Base-by-base conservation (phyloP, 2,113 vertebrate species). In the Lagopus muta region DNA sequence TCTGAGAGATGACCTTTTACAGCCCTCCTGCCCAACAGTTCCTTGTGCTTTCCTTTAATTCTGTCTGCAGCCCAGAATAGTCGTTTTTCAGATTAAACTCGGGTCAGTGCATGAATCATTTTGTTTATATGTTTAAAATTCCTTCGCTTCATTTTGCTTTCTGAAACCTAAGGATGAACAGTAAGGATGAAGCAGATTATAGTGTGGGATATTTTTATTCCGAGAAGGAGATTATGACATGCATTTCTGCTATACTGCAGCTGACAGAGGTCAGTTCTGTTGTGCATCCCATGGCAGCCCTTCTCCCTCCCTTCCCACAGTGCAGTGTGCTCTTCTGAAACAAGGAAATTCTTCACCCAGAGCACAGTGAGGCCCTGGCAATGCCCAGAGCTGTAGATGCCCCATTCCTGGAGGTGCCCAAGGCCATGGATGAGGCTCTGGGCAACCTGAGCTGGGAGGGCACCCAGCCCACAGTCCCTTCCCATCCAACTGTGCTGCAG, bases 201-300 rank as follows among this genome's bases (percentile, higher is more conserved):
- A 27, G 90, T 2, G 71, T 34, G 1, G 48, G 70, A 27, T 91
- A 82, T 93, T 93, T 94, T 93, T 94, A 83, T 94, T 91, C 89
- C 75, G 52, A 3, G 81, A 13, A 92, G 93, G 88, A 67, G 86
- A 95, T 96, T 92, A 86, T 45, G 60, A 58, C 12, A n/a, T 61
- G 50, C 34, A 12, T 94, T 93, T 80, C 86, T 57, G 15, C 27
- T 11, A 36, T 47, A 21, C 71, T n/a, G 58, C 1, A 8, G 42
- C 64, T 42, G 30, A 30, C n/a, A 28, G 72, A 50, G 52, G 43
- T 47, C 38, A 4, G 3, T 1, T 30, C 48, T 34, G 16, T 12
- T 18, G 45, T 8, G 50, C 22, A 12, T 57, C 48, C 11, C 50
- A 4, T 24, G 60, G 8, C 42, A n/a, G 5, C 18, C 8, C 20